Evolutionary conservation across 2,113 vertebrate species (phyloP).

Genomic region (Hippocampus zosterae): DNA sequence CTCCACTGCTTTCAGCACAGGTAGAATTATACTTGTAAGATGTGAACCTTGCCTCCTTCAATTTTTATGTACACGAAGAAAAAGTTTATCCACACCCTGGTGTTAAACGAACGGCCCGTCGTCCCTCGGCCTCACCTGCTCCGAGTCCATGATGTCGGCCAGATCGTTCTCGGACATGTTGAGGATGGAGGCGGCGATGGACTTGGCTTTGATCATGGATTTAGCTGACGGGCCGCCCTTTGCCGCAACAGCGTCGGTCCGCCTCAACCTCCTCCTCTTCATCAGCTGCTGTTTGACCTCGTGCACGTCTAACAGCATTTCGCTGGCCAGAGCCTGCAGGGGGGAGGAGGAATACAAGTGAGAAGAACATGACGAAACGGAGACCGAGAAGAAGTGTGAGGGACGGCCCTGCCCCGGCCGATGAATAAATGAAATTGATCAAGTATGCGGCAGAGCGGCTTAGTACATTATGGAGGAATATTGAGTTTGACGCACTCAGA

Average conservation of each 20-base stretch:
- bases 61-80: not conserved
- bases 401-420: slow-evolving; percentile 59
- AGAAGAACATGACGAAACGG: slow-evolving; percentile 65
- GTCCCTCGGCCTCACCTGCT: slow-evolving; percentile 74
- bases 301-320: slow-evolving; percentile 76
- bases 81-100: not conserved
- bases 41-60: too few species aligned
- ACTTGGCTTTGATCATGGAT: slow-evolving; percentile 82
- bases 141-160: slow-evolving; percentile 81
- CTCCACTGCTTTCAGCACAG: too few species aligned
- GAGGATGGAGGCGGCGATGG: slow-evolving; percentile 86
- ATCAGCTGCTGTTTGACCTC: slow-evolving; percentile 77
- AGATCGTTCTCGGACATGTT: slow-evolving; percentile 86
- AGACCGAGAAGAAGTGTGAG: slow-evolving; percentile 58
- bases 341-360: slow-evolving; percentile 42
- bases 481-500: slow-evolving; percentile 70
- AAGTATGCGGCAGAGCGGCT: slow-evolving; percentile 66
- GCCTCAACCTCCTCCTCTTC: slow-evolving; percentile 74
- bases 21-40: too few species aligned
- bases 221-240: slow-evolving; percentile 68
- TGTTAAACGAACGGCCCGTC: slow-evolving; percentile 20
- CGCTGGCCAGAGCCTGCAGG: slow-evolving; percentile 75
- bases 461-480: slow-evolving; percentile 71
- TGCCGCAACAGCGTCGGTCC: slow-evolving; percentile 51
- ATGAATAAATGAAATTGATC: slow-evolving; percentile 74